Evolutionary conservation across 2,888 invertebrate species (phyloP), one percentile per base, ranked within the genome.

Genomic region (Nomada ruficornis): DNA sequence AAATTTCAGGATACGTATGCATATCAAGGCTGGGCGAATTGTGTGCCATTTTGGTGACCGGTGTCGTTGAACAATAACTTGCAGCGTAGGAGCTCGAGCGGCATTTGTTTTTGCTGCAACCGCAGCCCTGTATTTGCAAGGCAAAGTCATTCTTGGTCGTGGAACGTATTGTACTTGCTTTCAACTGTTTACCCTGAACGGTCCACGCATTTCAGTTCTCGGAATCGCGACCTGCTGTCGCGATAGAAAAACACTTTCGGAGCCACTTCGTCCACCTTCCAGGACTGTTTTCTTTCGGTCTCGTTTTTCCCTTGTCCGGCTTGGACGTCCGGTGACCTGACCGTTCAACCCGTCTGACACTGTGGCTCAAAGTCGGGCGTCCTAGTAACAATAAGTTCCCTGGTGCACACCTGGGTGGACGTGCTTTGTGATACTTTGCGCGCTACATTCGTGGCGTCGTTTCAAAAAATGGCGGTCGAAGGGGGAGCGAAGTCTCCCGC

Each of bases 401-500:
- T 44, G 10, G 23, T 23, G 26, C 50, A 26, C 11, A 18, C 42
- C 29, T 44, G 18, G 10, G n/a, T 4, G 20, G 63, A 57, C 9
- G 72, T 13, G 44, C 29, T 5, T 20, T 52, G 68, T 54, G 59
- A 65, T 54, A 26, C 70, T 67, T 52, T 68, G 42, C 47, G 42
- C 70, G 29, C 59, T 78, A 42, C 67, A 64, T 78, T 83, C 71
- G 71, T 78, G 68, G 50, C 57, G 73, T 59, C 63, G 50, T 18
- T 11, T 36, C 20, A 64, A 75, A 74, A 79, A 79, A 79, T 72
- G 75, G 65, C 55, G 78, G 55, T 55, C 83, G 63, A 50, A 52
- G 57, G 67, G 67, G 73, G 64, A 76, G 55, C 63, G 20, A 29
- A 15, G 62, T 77, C 73, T 76, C 60, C n/a, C 67, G 11, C 77